These are phyloP conservation scores for Verasper variegatus DNA, from an alignment of 2,113 vertebrate species.

Conservation along the genomic window DNA sequence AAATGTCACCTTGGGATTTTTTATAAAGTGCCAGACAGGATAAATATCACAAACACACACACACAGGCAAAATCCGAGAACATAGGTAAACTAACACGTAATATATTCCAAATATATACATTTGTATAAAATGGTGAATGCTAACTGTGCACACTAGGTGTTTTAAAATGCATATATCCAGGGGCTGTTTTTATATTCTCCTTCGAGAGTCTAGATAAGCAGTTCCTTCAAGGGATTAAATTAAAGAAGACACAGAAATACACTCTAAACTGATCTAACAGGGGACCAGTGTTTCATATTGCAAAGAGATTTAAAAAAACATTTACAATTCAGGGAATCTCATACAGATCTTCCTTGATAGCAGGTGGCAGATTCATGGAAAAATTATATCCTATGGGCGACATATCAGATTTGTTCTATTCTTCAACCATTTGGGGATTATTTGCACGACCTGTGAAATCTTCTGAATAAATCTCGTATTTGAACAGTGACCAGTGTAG, in stretches of 20 bases:
- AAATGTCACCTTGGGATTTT: conserved; percentile 76
- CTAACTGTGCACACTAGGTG: conserved; percentile 44
- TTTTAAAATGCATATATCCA: conserved; percentile 65
- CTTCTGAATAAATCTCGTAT: conserved; percentile 41
- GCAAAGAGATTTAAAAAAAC: not conserved
- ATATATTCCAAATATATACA: conserved; percentile 44
- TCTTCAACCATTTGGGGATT: conserved; percentile 9
- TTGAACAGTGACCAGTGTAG: conserved; percentile 42
- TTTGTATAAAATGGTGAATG: conserved; percentile 52
- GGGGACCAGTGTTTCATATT: not conserved
- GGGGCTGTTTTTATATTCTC: conserved; percentile 60
- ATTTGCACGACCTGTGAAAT: conserved; percentile 46
- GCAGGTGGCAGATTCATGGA: not conserved
- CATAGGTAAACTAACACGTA: conserved; percentile 9
- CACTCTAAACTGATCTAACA: conserved; percentile 18
- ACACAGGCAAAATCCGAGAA: conserved; percentile 1
- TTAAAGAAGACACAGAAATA: conserved; percentile 34
- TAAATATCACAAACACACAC: conserved; percentile 47
- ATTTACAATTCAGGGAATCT: conserved; percentile 10
- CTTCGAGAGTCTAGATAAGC: conserved; percentile 47
- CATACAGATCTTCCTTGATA: conserved; percentile 14
- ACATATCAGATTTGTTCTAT: not conserved
- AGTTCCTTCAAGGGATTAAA: conserved; percentile 51
- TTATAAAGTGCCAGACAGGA: conserved; percentile 59
- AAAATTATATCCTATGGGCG: too few relatives aligned